These are phyloP conservation scores for Pelosia muscerda DNA, from an alignment of 2,888 invertebrate genomes.

Conservation along the genomic window DNA sequence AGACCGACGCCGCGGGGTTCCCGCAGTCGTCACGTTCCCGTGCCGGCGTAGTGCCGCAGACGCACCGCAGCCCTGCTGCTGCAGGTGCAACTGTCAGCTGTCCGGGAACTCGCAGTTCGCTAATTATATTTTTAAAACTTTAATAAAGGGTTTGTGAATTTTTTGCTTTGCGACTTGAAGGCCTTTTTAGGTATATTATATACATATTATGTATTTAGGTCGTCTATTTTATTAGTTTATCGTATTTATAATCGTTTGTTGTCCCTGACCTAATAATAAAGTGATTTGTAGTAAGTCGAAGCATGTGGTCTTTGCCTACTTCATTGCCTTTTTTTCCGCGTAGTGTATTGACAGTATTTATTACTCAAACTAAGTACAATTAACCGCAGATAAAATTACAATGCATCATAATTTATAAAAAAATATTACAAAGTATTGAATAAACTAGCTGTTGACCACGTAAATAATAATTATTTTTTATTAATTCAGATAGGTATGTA, in stretches of 20 bases:
- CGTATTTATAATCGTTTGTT: neutral
- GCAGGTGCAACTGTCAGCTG: conserved; percentile 82
- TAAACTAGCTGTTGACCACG: neutral
- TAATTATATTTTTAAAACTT: conserved; percentile 57
- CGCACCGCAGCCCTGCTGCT: conserved; percentile 31
- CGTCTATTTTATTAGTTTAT: neutral
- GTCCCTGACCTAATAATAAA: too few species aligned
- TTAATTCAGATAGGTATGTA: too few species aligned
- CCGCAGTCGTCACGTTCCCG: conserved; percentile 23
- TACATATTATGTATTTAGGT: too few species aligned
- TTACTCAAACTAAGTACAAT: neutral
- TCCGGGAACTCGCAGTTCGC: conserved; percentile 54
- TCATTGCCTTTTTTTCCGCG: too few species aligned
- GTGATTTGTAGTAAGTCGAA: too few species aligned
- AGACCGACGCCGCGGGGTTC: conserved; percentile 19
- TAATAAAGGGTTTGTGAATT: conserved; percentile 45
- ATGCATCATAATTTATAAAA: conserved; percentile 16
- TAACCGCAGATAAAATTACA: conserved; percentile 23
- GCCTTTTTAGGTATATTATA: too few species aligned
- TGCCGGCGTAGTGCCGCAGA: conserved; percentile 23
- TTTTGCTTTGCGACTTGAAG: conserved; percentile 16
- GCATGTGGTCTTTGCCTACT: too few species aligned
- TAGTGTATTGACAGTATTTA: neutral
- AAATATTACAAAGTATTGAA: conserved; percentile 17
- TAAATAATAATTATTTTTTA: neutral